These are phyloP conservation scores for Epinephelus fuscoguttatus DNA, from an alignment of 2,113 vertebrate species.

Conservation along the genomic window DNA sequence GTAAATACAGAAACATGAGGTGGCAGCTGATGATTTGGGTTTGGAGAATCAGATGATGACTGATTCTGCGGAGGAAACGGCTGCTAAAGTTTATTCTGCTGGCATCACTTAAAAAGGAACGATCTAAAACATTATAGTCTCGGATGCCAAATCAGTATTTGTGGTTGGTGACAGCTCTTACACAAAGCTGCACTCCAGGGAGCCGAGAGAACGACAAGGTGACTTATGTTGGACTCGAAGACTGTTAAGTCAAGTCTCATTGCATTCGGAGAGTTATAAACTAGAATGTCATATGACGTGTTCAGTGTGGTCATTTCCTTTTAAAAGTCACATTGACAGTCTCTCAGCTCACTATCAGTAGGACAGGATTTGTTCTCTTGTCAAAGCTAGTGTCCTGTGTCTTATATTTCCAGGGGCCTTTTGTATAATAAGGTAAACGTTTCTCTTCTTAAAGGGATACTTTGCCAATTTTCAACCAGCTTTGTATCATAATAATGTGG, in stretches of 20 bases:
- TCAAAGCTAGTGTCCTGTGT: neutral
- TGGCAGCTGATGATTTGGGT: constrained; percentile 80
- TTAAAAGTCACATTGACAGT: constrained; percentile 22
- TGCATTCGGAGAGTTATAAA: constrained; percentile 27
- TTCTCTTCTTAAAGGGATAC: neutral
- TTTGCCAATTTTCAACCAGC: too few species aligned
- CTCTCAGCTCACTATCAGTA: constrained; percentile 1
- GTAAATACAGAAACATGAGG: constrained; percentile 82
- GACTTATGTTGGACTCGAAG: constrained; percentile 19
- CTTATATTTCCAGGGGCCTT: neutral
- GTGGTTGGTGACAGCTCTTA: constrained; percentile 6
- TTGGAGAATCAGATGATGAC: constrained; percentile 55
- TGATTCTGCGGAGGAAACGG: constrained; percentile 27
- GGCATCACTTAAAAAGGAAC: constrained; percentile 24
- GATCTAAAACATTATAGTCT: constrained; percentile 27
- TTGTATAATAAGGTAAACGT: neutral
- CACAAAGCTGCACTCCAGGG: constrained; percentile 5
- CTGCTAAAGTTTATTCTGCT: constrained; percentile 33
- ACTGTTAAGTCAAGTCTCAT: constrained; percentile 16
- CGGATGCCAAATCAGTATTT: constrained; percentile 32
- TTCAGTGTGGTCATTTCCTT: constrained; percentile 2
- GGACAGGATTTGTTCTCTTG: constrained; percentile 5
- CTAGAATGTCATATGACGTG: neutral
- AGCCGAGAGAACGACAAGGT: constrained; percentile 23
- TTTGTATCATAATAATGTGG: too few species aligned